Percentiles rank a stretch among this genome's conserved stretches.
phyloP scores from a whole-genome alignment of 1,140 invertebrate species.

The Pachyrhynchus sulphureomaculatus region DNA sequence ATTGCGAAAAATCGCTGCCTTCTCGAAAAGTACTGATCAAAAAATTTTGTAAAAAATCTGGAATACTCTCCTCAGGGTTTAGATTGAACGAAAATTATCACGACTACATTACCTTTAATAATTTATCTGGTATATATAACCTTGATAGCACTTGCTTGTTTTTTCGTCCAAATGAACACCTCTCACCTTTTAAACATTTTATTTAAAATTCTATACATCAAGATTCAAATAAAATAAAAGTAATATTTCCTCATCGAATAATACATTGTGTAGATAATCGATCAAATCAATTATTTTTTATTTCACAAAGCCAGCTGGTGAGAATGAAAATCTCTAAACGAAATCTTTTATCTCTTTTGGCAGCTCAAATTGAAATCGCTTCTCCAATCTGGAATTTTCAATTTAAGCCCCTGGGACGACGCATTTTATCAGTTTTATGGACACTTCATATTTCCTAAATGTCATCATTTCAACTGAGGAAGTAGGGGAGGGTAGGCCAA shows the following conservation, averaged over 20 bases:
- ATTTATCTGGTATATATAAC: too few species aligned
- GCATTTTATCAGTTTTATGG: conserved; percentile 13
- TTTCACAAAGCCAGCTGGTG: conserved; percentile 15
- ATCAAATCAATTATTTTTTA: conserved; percentile 20
- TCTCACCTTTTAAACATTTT: too few species aligned
- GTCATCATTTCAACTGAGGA: background rate
- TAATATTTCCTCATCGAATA: conserved; percentile 7
- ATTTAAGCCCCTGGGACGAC: conserved; percentile 20
- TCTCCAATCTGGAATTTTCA: conserved; percentile 24
- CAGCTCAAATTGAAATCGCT: conserved; percentile 17
- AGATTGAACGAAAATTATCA: too few species aligned
- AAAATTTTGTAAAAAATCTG: too few species aligned
- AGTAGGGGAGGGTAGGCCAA: background rate
- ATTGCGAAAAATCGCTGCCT: too few species aligned
- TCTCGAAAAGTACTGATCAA: too few species aligned
- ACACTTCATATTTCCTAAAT: conserved; percentile 12
- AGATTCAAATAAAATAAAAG: conserved; percentile 15
- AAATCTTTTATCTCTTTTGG: conserved; percentile 29
- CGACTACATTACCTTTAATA: too few species aligned
- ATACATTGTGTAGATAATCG: conserved; percentile 4
- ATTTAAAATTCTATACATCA: background rate
- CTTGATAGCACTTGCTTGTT: too few species aligned
- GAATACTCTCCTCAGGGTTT: too few species aligned
- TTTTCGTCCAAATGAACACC: too few species aligned
- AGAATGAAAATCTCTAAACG: conserved; percentile 15